phyloP scores from a whole-genome alignment of 2,113 vertebrate genomes.

The Strix uralensis region DNA sequence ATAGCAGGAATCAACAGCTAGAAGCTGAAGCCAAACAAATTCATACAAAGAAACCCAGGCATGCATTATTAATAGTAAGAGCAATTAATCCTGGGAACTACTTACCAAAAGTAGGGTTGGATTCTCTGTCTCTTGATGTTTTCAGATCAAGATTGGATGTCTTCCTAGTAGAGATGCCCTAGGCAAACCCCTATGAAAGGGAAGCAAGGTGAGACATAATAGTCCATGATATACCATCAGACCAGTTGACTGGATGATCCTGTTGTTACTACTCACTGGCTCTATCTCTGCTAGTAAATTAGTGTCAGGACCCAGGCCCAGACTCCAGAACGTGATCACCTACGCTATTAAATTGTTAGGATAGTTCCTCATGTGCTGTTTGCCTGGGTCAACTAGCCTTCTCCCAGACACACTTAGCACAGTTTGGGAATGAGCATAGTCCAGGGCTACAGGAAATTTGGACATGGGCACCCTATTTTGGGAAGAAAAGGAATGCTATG shows the following conservation, averaged over 20 bases:
- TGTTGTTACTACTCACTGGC: not conserved
- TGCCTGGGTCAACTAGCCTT: not conserved
- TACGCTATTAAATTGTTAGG: not conserved
- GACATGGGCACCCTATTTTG: not conserved
- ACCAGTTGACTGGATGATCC: not conserved
- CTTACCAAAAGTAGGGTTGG: slow-evolving; percentile 44
- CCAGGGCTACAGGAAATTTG: not conserved
- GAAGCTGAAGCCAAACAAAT: slow-evolving; percentile 46
- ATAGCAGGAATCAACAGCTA: slow-evolving; percentile 36
- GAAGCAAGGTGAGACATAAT: slow-evolving; percentile 43
- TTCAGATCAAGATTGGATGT: slow-evolving; percentile 54
- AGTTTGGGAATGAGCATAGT: not conserved
- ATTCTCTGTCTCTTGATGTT: slow-evolving; percentile 59
- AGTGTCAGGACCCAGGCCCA: not conserved
- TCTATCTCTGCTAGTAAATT: not conserved
- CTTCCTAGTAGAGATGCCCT: slow-evolving; percentile 56
- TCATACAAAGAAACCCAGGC: slow-evolving; percentile 46
- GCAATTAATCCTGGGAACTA: slow-evolving; percentile 64
- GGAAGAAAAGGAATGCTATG: not conserved
- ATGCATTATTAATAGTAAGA: slow-evolving; percentile 62
- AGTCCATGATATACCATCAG: not conserved
- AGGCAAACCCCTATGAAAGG: slow-evolving; percentile 42
- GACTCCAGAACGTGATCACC: not conserved
- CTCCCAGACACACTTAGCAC: not conserved
- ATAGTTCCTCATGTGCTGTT: not conserved